These are phyloP conservation scores for Euplagia quadripunctaria DNA, from an alignment of 2,888 invertebrate species.

Conservation along the genomic window DNA sequence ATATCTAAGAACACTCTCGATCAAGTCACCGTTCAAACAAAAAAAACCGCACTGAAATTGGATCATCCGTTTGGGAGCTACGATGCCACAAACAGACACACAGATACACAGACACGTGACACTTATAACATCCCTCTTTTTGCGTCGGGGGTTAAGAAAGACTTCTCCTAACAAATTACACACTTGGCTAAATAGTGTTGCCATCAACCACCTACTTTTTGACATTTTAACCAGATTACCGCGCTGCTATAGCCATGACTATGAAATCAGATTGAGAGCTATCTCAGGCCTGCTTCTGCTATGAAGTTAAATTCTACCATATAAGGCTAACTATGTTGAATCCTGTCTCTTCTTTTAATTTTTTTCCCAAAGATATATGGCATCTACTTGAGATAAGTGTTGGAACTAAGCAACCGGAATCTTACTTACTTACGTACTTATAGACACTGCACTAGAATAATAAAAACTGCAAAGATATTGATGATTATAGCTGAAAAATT, in stretches of 20 bases:
- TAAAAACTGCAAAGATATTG: slow-evolving; percentile 13
- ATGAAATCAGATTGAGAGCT: not conserved
- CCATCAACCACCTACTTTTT: too few species aligned
- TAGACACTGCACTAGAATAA: not conserved
- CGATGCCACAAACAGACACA: too few species aligned
- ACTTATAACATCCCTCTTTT: too few species aligned
- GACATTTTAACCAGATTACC: not conserved
- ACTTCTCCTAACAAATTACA: too few species aligned
- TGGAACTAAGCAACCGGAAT: not conserved
- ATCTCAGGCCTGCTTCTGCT: not conserved
- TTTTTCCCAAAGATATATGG: not conserved
- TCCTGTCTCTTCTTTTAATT: not conserved
- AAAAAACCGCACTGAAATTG: too few species aligned
- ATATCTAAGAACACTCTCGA: too few species aligned
- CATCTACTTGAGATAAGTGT: not conserved
- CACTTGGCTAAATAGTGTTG: too few species aligned
- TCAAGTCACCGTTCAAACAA: too few species aligned
- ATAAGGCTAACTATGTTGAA: not conserved
- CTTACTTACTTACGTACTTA: too few species aligned
- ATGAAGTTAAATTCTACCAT: not conserved
- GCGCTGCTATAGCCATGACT: not conserved
- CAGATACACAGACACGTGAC: too few species aligned
- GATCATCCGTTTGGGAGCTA: too few species aligned
- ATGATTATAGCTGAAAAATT: slow-evolving; percentile 14
- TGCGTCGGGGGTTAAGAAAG: too few species aligned